Conservation (phyloP, 2,113 vertebrate genomes). For the Onychostruthus taczanowskii region DNA sequence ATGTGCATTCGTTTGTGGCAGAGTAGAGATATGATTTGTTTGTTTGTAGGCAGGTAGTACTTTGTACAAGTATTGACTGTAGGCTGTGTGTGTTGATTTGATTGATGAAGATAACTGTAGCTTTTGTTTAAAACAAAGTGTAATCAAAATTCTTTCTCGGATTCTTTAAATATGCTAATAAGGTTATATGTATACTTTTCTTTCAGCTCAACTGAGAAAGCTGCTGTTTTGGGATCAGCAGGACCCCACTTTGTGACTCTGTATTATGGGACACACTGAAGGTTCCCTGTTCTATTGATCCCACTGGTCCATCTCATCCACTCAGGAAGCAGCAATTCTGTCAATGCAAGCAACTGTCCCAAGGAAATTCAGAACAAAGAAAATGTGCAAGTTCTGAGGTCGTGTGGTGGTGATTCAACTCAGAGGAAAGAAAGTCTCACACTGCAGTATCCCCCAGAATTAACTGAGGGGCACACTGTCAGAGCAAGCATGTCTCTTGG, state of each 20-base stretch:
- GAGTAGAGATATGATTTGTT: not conserved
- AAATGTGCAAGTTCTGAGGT: not conserved
- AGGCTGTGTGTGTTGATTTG: not conserved
- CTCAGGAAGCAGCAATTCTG: not conserved
- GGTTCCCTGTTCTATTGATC: not conserved
- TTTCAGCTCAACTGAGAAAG: not conserved
- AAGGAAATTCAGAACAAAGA: not conserved
- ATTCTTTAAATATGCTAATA: not conserved
- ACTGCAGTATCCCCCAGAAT: not conserved
- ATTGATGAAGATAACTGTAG: slow-evolving; percentile 17
- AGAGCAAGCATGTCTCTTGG: not conserved
- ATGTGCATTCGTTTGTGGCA: not conserved
- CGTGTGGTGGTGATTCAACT: not conserved
- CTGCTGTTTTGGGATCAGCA: not conserved
- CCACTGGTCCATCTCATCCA: not conserved
- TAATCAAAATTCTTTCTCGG: not conserved
- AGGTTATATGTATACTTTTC: not conserved
- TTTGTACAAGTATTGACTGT: not conserved
- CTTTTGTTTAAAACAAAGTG: slow-evolving; percentile 1
- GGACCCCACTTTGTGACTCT: not conserved
- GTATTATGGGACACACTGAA: not conserved
- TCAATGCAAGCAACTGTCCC: not conserved
- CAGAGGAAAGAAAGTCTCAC: not conserved
- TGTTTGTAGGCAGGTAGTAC: not conserved
- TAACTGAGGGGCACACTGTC: not conserved